These are phyloP conservation scores for Pampus argenteus DNA, from an alignment of 2,797 vertebrate species.

Conservation along the genomic window DNA sequence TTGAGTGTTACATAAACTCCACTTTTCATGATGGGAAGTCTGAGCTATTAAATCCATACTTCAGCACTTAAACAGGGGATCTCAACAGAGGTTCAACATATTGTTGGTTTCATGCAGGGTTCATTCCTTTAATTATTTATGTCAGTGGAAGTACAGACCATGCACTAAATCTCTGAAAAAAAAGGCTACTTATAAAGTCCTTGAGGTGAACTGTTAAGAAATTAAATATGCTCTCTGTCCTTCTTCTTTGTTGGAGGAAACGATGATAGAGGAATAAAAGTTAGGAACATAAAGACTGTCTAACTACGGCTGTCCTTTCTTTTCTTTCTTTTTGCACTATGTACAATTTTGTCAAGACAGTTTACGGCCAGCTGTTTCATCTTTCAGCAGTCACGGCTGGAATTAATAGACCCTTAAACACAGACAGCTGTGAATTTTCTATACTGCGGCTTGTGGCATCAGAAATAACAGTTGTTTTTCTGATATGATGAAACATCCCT, in stretches of 20 bases:
- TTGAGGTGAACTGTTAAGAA: slow-evolving; percentile 75
- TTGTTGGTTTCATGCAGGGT: slow-evolving; percentile 51
- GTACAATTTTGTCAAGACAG: slow-evolving; percentile 69
- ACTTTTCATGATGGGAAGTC: slow-evolving; percentile 39
- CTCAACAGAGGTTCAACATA: slow-evolving; percentile 39
- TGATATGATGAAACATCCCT: slow-evolving; percentile 67
- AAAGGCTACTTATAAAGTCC: slow-evolving; percentile 67
- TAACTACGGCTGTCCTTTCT: slow-evolving; percentile 45
- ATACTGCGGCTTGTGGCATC: slow-evolving; percentile 68
- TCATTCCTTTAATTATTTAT: slow-evolving; percentile 70
- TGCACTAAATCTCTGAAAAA: slow-evolving; percentile 63
- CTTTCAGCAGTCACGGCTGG: slow-evolving; percentile 75
- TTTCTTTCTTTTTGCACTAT: slow-evolving; percentile 34
- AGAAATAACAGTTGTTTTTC: slow-evolving; percentile 70
- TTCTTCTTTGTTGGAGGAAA: too few relatives aligned
- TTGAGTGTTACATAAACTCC: slow-evolving; percentile 50
- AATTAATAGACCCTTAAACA: slow-evolving; percentile 79
- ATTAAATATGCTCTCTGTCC: slow-evolving; percentile 72
- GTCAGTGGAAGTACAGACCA: slow-evolving; percentile 53
- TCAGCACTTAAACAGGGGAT: slow-evolving; percentile 32
- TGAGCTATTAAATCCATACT: slow-evolving; percentile 38
- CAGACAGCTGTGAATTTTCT: slow-evolving; percentile 75
- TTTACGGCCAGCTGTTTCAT: slow-evolving; percentile 81
- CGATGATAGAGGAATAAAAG: slow-evolving; percentile 71
- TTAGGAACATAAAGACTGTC: slow-evolving; percentile 63